Percentiles rank a stretch among this genome's conserved stretches.
phyloP scores from a whole-genome alignment of 2,113 vertebrate species.

The Sinocyclocheilus anshuiensis region DNA sequence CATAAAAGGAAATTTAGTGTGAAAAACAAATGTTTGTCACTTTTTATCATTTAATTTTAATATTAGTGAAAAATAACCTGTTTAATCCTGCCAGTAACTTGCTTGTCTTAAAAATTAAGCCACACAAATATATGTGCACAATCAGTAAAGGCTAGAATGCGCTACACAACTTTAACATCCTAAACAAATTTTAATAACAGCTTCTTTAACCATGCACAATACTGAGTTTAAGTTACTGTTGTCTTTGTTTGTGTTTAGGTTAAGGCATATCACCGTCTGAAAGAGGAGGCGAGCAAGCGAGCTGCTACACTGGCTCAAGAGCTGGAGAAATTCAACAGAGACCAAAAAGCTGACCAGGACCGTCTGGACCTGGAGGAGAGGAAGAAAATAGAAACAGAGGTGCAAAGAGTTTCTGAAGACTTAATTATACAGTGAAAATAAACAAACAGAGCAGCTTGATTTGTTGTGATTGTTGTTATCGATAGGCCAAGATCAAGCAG shows the following conservation, averaged over 20 bases:
- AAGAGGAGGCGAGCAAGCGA: slow-evolving; percentile 94
- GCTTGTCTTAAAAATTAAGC: no score
- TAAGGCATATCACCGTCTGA: slow-evolving; percentile 88
- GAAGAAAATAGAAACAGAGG: slow-evolving; percentile 97
- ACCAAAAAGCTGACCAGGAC: slow-evolving; percentile 95
- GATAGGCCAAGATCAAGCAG: slow-evolving; percentile 93
- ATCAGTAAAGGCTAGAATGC: no score
- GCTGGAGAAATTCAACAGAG: slow-evolving; percentile 94
- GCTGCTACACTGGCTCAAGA: slow-evolving; percentile 94
- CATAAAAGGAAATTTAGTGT: no score
- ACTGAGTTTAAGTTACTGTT: neutral
- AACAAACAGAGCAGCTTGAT: neutral
- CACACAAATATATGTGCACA: no score
- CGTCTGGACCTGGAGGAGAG: slow-evolving; percentile 92
- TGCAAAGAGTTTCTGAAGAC: slow-evolving; percentile 47
- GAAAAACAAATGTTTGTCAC: no score
- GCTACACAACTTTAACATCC: no score
- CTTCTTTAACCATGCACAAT: neutral
- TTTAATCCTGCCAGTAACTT: no score
- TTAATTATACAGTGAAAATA: no score
- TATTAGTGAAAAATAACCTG: no score
- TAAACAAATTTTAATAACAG: no score
- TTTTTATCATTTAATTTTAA: no score
- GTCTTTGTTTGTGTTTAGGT: slow-evolving; percentile 66
- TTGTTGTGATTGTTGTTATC: neutral